Conservation (phyloP, 2,797 vertebrate species). For the Sitta carolinensis region DNA sequence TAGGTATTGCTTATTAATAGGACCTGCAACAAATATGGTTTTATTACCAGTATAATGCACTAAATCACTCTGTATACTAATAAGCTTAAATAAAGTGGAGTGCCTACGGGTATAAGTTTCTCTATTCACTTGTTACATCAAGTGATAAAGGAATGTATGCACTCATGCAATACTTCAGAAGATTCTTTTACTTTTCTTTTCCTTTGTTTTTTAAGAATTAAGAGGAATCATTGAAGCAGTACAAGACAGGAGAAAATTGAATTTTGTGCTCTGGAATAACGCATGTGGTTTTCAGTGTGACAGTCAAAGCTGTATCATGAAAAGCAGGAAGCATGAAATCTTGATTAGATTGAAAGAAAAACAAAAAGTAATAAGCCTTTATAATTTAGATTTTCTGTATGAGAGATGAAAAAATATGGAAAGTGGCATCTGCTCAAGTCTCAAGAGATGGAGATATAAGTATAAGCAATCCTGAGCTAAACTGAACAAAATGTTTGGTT, state of each 20-base stretch:
- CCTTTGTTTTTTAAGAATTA: background rate
- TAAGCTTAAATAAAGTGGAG: background rate
- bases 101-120: background rate
- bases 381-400: constrained; percentile 10
- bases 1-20: background rate
- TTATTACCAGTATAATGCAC: background rate
- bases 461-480: background rate
- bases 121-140: background rate
- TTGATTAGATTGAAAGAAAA: constrained; percentile 11
- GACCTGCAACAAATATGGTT: background rate
- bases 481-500: background rate
- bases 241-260: constrained; percentile 1
- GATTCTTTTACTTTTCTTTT: background rate
- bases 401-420: background rate
- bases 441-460: background rate
- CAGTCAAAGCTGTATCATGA: background rate
- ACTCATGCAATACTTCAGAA: background rate
- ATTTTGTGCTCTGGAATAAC: constrained; percentile 16
- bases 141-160: background rate
- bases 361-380: background rate
- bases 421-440: background rate
- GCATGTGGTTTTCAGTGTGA: background rate
- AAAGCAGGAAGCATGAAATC: constrained; percentile 9
- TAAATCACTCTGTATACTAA: background rate
- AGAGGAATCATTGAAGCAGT: constrained; percentile 6